Evolutionary conservation across 2,113 vertebrate species (phyloP).

Genomic region (Coregonus clupeaformis): DNA sequence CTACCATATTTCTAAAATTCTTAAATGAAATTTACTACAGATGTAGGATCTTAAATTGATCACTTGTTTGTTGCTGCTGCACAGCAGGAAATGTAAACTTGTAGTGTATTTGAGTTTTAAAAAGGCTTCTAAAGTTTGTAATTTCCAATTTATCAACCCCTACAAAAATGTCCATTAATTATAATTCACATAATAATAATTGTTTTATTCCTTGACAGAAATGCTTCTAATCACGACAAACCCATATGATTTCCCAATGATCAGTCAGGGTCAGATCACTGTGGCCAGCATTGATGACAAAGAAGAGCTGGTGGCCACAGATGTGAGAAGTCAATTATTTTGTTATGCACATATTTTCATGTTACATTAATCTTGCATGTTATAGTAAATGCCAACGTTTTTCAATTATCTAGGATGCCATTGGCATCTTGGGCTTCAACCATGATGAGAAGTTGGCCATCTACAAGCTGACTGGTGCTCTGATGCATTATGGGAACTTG

Average conservation of each 20-base stretch:
- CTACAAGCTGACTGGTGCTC: constrained; percentile 65
- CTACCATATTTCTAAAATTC: background rate
- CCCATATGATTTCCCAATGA: constrained; percentile 68
- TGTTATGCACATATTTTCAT: background rate
- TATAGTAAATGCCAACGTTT: background rate
- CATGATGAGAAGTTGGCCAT: constrained; percentile 58
- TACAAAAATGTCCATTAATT: too few species aligned
- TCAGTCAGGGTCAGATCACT: constrained; percentile 8
- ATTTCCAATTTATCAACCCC: too few species aligned
- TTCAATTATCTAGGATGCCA: constrained; percentile 49
- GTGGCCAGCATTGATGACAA: constrained; percentile 40
- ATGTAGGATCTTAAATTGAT: too few species aligned
- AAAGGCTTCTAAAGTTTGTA: too few species aligned
- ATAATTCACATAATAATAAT: background rate
- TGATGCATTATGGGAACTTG: constrained; percentile 70
- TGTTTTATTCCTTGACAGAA: constrained; percentile 37
- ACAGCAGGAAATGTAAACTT: too few species aligned
- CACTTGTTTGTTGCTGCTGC: too few species aligned
- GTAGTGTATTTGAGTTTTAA: too few species aligned
- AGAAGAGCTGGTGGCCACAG: constrained; percentile 67
- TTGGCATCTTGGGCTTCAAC: constrained; percentile 62
- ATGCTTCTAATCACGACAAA: constrained; percentile 69
- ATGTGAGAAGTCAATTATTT: constrained; percentile 40
- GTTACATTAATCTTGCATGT: rapidly evolving
- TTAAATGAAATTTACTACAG: too few species aligned